phyloP scores from a whole-genome alignment of 2,888 invertebrate species.

The Xylocampa areola region DNA sequence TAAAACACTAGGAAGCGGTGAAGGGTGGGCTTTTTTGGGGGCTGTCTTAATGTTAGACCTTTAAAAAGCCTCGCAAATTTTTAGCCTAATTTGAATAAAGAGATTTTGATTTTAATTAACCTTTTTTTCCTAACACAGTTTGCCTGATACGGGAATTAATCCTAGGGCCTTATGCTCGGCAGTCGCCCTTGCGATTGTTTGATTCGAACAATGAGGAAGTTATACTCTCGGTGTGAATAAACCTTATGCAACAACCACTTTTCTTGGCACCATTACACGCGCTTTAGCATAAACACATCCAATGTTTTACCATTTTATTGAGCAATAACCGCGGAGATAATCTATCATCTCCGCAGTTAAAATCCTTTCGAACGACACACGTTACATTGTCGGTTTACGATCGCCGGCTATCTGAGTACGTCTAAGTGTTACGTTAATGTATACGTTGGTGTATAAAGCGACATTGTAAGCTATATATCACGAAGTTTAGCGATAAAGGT shows the following conservation, averaged over 20 bases:
- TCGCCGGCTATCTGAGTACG: conserved; percentile 23
- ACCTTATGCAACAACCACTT: background rate
- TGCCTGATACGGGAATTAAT: too few species aligned
- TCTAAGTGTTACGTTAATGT: conserved; percentile 60
- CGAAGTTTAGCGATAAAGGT: conserved; percentile 58
- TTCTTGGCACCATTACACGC: conserved; percentile 20
- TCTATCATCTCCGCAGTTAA: conserved; percentile 55
- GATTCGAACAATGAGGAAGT: too few species aligned
- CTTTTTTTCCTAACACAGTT: too few species aligned
- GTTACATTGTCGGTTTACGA: conserved; percentile 62
- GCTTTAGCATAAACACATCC: conserved; percentile 40
- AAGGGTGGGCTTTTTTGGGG: too few species aligned
- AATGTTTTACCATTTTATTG: conserved; percentile 40
- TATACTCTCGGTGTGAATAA: background rate
- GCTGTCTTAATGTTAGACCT: too few species aligned
- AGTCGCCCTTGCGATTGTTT: too few species aligned
- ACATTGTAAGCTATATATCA: conserved; percentile 58
- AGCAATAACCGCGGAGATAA: conserved; percentile 40
- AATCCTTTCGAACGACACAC: conserved; percentile 46
- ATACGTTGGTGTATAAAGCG: conserved; percentile 53
- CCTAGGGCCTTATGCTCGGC: too few species aligned
- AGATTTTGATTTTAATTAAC: too few species aligned
- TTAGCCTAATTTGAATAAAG: too few species aligned
- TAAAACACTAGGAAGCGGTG: too few species aligned
- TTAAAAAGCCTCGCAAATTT: too few species aligned